Conservation (phyloP, 2,888 invertebrate genomes). For the Megamerina dolium region DNA sequence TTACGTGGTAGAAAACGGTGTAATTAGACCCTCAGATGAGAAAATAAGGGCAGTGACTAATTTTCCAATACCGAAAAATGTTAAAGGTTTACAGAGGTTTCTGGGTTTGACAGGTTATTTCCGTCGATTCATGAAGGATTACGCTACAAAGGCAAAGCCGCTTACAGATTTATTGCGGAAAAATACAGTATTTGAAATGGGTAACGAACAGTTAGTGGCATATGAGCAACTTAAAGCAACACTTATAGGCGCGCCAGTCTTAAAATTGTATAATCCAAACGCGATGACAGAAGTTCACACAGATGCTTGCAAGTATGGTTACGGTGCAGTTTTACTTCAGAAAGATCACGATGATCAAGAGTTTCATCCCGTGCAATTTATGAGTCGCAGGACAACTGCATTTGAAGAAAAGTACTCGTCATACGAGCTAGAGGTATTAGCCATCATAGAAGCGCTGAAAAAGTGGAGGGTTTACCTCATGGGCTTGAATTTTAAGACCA, state of each 20-base stretch:
- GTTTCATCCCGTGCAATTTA: conserved; percentile 18
- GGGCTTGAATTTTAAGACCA: conserved; percentile 19
- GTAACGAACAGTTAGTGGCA: conserved; percentile 2
- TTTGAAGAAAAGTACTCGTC: conserved; percentile 17
- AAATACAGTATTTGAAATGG: conserved; percentile 14
- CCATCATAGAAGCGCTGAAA: conserved; percentile 16
- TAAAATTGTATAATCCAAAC: conserved; percentile 15
- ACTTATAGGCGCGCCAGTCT: conserved; percentile 10
- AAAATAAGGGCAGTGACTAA: conserved; percentile 11
- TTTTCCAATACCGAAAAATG: conserved; percentile 10
- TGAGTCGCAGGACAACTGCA: conserved; percentile 18
- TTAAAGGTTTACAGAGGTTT: conserved; percentile 12
- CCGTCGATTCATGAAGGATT: conserved; percentile 12
- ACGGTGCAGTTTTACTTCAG: conserved; percentile 17
- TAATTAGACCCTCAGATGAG: conserved; percentile 10
- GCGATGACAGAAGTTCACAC: conserved; percentile 20
- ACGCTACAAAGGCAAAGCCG: conserved; percentile 32
- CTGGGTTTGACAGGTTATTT: conserved; percentile 17
- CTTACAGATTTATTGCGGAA: conserved; percentile 28
- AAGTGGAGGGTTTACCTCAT: conserved; percentile 31
- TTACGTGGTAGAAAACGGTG: neutral
- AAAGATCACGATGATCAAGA: conserved; percentile 12
- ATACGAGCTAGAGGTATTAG: conserved; percentile 24
- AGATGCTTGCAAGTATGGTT: conserved; percentile 20
- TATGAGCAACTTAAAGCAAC: conserved; percentile 13